Base-by-base conservation (phyloP, 2,888 invertebrate species). In the Drosophila paramelanica region DNA sequence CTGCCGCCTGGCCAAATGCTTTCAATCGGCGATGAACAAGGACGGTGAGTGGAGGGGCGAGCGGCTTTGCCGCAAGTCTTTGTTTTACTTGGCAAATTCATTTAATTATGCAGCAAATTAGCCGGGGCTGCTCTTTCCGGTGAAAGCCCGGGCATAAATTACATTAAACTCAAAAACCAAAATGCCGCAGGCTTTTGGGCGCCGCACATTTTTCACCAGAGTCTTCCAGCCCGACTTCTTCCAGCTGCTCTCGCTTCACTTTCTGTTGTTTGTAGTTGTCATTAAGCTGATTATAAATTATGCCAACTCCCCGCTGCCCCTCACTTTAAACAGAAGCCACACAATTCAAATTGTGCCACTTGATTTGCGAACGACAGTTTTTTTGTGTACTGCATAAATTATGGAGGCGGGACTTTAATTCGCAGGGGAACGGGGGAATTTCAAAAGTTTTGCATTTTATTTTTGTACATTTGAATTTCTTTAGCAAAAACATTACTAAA, bases 21-120 rank as follows among this genome's bases (percentile, higher is more conserved):
- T 98, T 92, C 96, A 97, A 92, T 98, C 97, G 58, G 96, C 97
- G 88, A 99, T 99, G 98, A 98, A 99, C 93, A 98, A 98, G 94
- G 98, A 99, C 93, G 98, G 98, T 99, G 93, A 96, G 97, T 88
- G 41, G 38, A 0, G 33, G 5, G 11, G 33, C 11, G 33, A 31
- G 43, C n/a, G 17, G 14, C 17, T 41, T 17, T 17, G 50, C 79
- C 61, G 49, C 74, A 82, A 84, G 70, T 51, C 80, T 70, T 83
- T 87, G 81, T 85, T 85, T 79, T 78, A 79, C 79, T 81, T 81
- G 70, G 64, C 67, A 89, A 88, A 81, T 67, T 74, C 70, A 75
- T 61, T 81, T 81, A 87, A 89, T 89, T 89, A 89, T 87, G 81
- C 81, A 83, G 67, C 59, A 88, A 86, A 89, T 87, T 88, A 89